Conservation (phyloP, 2,888 invertebrate genomes). For the Aquatica leii region DNA sequence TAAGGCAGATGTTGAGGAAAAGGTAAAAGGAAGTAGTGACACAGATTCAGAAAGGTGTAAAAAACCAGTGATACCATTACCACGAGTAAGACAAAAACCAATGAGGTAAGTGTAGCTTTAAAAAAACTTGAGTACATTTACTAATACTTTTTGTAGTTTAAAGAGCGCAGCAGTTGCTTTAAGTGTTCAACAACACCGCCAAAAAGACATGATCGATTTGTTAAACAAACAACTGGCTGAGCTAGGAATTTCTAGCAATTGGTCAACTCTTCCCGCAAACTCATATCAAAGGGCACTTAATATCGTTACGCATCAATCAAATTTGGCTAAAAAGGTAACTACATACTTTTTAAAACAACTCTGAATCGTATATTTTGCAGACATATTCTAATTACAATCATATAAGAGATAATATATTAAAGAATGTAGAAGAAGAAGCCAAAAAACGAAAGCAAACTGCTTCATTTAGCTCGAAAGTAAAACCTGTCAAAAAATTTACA, state of each 20-base stretch:
- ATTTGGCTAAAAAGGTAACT: slow-evolving; percentile 66
- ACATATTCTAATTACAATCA: not conserved
- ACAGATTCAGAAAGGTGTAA: too few relatives aligned
- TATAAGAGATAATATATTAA: slow-evolving; percentile 10
- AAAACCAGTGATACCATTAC: too few relatives aligned
- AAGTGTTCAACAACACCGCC: slow-evolving; percentile 37
- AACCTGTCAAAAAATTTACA: too few relatives aligned
- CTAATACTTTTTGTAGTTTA: slow-evolving; percentile 37
- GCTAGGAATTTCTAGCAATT: slow-evolving; percentile 71
- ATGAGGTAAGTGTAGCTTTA: not conserved
- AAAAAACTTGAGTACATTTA: not conserved
- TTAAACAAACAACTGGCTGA: slow-evolving; percentile 66
- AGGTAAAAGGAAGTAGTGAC: too few relatives aligned
- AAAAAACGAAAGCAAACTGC: not conserved
- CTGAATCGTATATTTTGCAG: not conserved
- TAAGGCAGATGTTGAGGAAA: too few relatives aligned
- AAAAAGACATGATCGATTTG: slow-evolving; percentile 46
- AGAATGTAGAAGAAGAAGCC: slow-evolving; percentile 16
- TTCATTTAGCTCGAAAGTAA: too few relatives aligned
- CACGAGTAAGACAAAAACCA: not conserved
- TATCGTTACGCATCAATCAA: slow-evolving; percentile 67
- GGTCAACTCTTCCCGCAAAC: slow-evolving; percentile 65
- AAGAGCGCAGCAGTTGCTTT: slow-evolving; percentile 38
- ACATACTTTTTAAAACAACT: not conserved
- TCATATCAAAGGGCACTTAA: slow-evolving; percentile 67